Conservation (phyloP, 2,797 vertebrate species). For the Schizopygopsis pylzovi region DNA sequence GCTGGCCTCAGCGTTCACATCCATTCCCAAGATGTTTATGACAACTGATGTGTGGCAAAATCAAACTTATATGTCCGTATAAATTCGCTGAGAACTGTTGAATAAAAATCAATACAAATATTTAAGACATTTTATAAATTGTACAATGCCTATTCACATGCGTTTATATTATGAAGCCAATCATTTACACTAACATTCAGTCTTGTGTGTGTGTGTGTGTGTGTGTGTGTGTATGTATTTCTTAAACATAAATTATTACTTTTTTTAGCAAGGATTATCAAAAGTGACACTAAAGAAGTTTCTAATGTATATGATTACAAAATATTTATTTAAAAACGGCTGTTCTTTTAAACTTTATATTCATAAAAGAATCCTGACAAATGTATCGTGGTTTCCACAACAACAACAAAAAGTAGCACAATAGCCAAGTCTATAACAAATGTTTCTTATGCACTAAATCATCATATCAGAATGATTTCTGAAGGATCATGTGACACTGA, state of each 20-base stretch:
- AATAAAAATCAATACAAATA: neutral
- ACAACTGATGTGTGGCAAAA: neutral
- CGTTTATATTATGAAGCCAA: neutral
- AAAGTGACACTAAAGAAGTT: neutral
- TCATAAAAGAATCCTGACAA: neutral
- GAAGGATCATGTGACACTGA: neutral
- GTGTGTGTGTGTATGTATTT: no score
- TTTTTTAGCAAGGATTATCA: neutral
- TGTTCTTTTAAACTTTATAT: neutral
- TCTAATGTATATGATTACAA: neutral
- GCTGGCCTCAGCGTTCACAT: slow-evolving; percentile 46
- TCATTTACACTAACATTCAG: neutral
- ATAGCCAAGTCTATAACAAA: neutral
- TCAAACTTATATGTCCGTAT: neutral
- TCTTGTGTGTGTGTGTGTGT: no score
- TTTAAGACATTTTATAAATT: neutral
- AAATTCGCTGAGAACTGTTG: slow-evolving; percentile 15
- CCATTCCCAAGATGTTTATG: slow-evolving; percentile 53
- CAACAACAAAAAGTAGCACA: neutral
- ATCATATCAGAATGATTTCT: neutral
- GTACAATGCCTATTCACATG: neutral
- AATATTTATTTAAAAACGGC: no score
- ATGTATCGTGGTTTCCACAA: neutral
- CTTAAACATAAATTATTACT: no score
- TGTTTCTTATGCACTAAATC: neutral